Evolutionary conservation across 1,140 invertebrate genomes (phyloP), one percentile per base, ranked within the genome.

Genomic region (Drosophila takahashii): DNA sequence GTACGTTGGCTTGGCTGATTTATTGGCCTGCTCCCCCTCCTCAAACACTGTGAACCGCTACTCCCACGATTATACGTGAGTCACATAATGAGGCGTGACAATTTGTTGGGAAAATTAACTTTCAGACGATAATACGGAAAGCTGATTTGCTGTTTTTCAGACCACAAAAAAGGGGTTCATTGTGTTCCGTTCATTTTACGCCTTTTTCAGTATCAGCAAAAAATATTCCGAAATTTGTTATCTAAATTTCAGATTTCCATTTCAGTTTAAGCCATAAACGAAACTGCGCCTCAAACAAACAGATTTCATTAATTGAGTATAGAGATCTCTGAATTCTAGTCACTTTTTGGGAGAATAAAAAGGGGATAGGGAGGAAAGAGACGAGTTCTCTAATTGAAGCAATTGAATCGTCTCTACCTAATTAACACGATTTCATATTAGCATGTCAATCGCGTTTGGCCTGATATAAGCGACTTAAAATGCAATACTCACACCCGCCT

Each of bases 21-120:
- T 54, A 16, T 45, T 22, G 39, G 42, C 36, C 48, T 16, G 37
- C n/a, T 26, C 7, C 26, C 22, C 59, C 9, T 9, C n/a, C 15
- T 34, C 54, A 27, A 56, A 29, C 45, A 34, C 11, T 42, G 34
- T 34, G 18, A 36, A 65, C 45, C 15, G 58, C 34, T 26, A 44
- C 64, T 67, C 64, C 64, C 64, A 67, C 64, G 64, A 27, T 7
- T 26, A 36, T 67, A 65, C 64, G 64, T 72, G 69, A 71, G 32
- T 71, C 69, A 71, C 47, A 70, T 60, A 57, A 47, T 57, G 66
- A 51, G 53, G 32, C 65, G 53, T 72, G 69, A 71, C 52, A 58
- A 48, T 34, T 29, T 34, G 48, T 18, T n/a, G 15, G 15, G 18
- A 26, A 26, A 8, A 34, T n/a, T 11, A 27, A 18, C 42, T 29